Conservation (phyloP, 2,113 vertebrate species). For the Cyphomyrus plagiostoma region DNA sequence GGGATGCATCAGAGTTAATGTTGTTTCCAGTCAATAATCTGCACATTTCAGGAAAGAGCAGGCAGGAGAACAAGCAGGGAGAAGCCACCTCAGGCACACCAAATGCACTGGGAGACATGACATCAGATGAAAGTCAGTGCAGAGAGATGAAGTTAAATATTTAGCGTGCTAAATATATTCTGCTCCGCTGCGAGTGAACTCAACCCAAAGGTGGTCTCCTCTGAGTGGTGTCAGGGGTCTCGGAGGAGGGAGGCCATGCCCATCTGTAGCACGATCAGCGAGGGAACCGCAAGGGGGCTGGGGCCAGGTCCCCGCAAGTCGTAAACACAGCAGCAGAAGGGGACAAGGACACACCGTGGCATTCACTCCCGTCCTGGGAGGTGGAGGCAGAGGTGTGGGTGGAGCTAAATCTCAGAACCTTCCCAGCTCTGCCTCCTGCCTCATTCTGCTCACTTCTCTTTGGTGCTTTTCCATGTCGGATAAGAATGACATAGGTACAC, state of each 20-base stretch:
- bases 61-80: background rate
- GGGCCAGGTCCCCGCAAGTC: background rate
- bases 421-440: background rate
- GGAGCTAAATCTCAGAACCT: background rate
- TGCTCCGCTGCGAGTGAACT: background rate
- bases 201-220: background rate
- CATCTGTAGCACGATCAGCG: background rate
- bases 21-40: background rate
- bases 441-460: background rate
- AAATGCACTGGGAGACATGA: background rate
- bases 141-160: constrained; percentile 1
- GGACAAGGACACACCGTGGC: background rate
- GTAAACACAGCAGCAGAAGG: background rate
- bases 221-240: background rate
- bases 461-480: background rate
- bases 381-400: background rate
- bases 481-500: background rate
- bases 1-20: background rate
- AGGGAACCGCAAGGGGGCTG: background rate
- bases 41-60: constrained; percentile 3
- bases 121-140: constrained; percentile 2
- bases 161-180: background rate
- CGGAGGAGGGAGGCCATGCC: background rate
- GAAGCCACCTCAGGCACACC: background rate
- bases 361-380: background rate